Percentiles rank a stretch among this genome's conserved stretches.
These are phyloP conservation scores for Glomeris maerens DNA, from an alignment of 1,140 invertebrate genomes.

Conservation along the genomic window DNA sequence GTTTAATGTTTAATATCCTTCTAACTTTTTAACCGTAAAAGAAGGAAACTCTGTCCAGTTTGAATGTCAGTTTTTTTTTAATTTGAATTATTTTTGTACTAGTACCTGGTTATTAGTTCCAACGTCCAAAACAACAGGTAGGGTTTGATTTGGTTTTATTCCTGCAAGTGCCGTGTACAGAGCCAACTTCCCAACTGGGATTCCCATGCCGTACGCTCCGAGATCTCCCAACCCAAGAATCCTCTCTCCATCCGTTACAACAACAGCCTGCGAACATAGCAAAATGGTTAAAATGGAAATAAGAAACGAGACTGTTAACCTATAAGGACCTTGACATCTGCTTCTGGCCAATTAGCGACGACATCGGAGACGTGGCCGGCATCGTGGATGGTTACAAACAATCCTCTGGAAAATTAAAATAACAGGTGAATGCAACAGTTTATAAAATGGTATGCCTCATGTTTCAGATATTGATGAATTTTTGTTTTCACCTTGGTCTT, in stretches of 20 bases:
- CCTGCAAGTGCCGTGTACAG: slow-evolving; percentile 85
- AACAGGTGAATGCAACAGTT: not conserved
- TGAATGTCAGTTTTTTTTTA: slow-evolving; percentile 7
- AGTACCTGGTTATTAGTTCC: slow-evolving; percentile 78
- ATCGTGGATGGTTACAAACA: slow-evolving; percentile 94
- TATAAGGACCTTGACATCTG: slow-evolving; percentile 49
- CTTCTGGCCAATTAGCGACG: slow-evolving; percentile 82
- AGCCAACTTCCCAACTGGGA: slow-evolving; percentile 84
- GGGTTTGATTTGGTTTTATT: slow-evolving; percentile 80
- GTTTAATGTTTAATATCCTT: no score
- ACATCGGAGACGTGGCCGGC: slow-evolving; percentile 82
- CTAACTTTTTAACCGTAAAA: no score
- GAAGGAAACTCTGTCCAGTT: slow-evolving; percentile 6
- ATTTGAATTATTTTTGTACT: slow-evolving; percentile 19
- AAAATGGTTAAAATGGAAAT: slow-evolving; percentile 7
- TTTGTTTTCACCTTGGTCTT: slow-evolving; percentile 50
- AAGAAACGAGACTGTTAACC: not conserved
- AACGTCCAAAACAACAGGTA: slow-evolving; percentile 83
- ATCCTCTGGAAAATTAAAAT: slow-evolving; percentile 40
- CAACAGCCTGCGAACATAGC: slow-evolving; percentile 52
- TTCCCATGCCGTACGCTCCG: slow-evolving; percentile 90
- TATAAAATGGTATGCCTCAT: no score
- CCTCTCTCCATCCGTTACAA: slow-evolving; percentile 87
- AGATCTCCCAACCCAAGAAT: slow-evolving; percentile 88
- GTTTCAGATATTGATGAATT: not conserved